Conservation (phyloP, 2,113 vertebrate genomes). For the Tenrec ecaudatus region DNA sequence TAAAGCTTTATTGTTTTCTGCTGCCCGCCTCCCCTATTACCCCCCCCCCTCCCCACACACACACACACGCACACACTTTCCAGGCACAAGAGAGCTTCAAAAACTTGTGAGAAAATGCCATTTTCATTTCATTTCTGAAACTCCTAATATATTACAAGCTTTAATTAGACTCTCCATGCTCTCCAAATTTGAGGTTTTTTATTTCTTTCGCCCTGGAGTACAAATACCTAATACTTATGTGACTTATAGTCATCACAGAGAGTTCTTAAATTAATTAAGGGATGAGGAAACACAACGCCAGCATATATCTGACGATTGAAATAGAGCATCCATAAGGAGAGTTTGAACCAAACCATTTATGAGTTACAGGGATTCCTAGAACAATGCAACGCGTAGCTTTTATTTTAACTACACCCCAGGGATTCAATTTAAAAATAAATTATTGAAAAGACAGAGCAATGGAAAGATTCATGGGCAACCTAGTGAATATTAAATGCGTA, state of each 20-base stretch:
- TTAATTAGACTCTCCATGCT: not conserved
- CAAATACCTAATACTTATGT: not conserved
- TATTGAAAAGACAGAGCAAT: constrained; percentile 62
- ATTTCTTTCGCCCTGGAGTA: not conserved
- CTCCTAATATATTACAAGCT: not conserved
- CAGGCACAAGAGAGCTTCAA: too few species aligned
- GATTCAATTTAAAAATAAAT: constrained; percentile 68
- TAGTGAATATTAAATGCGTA: constrained; percentile 66
- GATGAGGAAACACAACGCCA: not conserved
- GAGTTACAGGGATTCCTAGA: not conserved
- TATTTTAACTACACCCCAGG: constrained; percentile 52
- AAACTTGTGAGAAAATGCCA: too few species aligned
- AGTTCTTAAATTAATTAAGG: not conserved
- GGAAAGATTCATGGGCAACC: constrained; percentile 53
- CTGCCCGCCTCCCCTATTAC: too few species aligned
- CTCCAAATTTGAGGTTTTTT: not conserved
- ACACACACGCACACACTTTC: too few species aligned
- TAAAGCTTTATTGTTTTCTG: not conserved
- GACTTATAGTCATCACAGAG: not conserved
- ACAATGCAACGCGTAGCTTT: not conserved
- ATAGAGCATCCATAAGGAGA: not conserved
- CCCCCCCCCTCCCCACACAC: too few species aligned
- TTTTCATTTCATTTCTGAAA: not conserved
- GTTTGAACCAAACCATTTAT: not conserved
- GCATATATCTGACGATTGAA: not conserved